These are phyloP conservation scores for Mormyrus lacerda DNA, from an alignment of 2,113 vertebrate genomes.

Conservation along the genomic window DNA sequence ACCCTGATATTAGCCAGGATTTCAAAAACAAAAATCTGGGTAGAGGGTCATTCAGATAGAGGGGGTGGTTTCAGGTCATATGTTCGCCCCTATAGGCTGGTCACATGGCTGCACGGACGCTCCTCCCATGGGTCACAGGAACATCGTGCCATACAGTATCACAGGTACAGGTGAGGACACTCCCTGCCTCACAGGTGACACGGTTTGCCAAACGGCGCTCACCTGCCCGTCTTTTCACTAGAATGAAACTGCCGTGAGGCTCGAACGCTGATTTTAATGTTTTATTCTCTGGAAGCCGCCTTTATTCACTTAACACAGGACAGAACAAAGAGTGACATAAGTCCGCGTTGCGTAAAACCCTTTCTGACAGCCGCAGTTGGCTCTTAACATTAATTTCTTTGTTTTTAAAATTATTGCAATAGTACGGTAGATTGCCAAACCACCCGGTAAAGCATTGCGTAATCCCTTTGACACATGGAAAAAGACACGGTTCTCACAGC, in stretches of 20 bases:
- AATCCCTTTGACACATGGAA: slow-evolving; percentile 42
- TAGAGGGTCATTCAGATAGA: not conserved
- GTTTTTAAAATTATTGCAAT: slow-evolving; percentile 30
- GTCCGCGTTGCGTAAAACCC: not conserved
- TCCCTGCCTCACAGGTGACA: not conserved
- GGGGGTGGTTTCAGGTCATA: not conserved
- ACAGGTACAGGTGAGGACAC: not conserved
- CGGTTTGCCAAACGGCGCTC: not conserved
- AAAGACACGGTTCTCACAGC: not conserved
- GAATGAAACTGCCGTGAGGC: not conserved
- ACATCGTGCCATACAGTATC: not conserved
- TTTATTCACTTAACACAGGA: not conserved
- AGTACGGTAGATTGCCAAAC: slow-evolving; percentile 34
- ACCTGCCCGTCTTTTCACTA: not conserved
- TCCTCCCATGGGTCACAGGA: not conserved
- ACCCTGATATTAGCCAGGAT: not conserved
- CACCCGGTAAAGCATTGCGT: slow-evolving; percentile 29
- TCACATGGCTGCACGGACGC: not conserved
- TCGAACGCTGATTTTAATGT: not conserved
- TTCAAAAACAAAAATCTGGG: not conserved
- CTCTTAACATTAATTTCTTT: not conserved
- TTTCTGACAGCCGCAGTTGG: not conserved
- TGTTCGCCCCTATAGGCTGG: not conserved
- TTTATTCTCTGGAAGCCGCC: not conserved
- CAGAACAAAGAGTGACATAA: not conserved